Evolutionary conservation across 2,797 vertebrate species (phyloP).

Genomic region (Chiloscyllium punctatum): DNA sequence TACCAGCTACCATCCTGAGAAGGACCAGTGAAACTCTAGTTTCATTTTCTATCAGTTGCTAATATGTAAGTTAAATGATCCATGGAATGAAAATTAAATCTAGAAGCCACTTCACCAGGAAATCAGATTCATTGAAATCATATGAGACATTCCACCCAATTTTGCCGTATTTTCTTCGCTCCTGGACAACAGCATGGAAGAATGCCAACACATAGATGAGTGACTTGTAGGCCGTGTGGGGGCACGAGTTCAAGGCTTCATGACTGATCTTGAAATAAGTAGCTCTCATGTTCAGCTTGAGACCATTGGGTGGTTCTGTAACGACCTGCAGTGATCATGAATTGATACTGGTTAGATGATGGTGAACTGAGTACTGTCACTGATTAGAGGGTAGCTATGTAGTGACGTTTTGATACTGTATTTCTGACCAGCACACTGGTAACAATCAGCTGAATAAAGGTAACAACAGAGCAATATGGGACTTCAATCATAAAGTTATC

Average conservation of each 20-base stretch:
- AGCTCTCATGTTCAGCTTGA: slow-evolving; percentile 89
- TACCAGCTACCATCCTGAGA: too few relatives aligned
- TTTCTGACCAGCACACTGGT: not conserved
- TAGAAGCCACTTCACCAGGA: slow-evolving; percentile 63
- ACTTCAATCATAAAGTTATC: not conserved
- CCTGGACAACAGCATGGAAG: slow-evolving; percentile 94
- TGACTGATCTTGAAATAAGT: slow-evolving; percentile 83
- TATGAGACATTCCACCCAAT: slow-evolving; percentile 90
- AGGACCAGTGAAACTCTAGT: not conserved
- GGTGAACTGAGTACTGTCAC: not conserved
- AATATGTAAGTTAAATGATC: slow-evolving; percentile 34
- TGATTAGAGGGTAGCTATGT: not conserved
- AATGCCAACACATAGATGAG: slow-evolving; percentile 86
- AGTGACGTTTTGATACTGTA: too few relatives aligned
- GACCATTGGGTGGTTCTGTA: slow-evolving; percentile 86
- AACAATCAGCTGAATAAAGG: not conserved
- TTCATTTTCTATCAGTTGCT: not conserved
- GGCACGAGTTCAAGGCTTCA: slow-evolving; percentile 66
- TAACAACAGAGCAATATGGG: not conserved
- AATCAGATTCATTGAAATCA: slow-evolving; percentile 95
- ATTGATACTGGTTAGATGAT: not conserved
- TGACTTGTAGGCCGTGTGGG: slow-evolving; percentile 74
- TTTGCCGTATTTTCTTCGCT: slow-evolving; percentile 92
- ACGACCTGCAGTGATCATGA: slow-evolving; percentile 70
- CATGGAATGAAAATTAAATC: not conserved